Conservation (phyloP, 2,113 vertebrate genomes). For the Aleadryas rufinucha region DNA sequence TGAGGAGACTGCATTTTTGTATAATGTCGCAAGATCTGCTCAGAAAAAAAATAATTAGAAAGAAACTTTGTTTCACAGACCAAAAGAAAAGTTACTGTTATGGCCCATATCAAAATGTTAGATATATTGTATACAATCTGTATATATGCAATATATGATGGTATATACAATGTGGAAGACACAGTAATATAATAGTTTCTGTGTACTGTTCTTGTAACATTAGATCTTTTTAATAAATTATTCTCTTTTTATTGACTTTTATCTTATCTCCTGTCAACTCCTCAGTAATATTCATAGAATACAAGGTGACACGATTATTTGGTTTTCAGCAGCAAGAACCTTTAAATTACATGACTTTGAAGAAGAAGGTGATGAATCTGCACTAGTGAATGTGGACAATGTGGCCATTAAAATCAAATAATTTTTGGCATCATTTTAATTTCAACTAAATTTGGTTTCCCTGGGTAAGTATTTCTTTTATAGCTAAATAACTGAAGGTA, state of each 20-base stretch:
- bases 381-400: not conserved
- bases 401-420: not conserved
- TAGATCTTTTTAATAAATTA: constrained; percentile 85
- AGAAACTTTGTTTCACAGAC: constrained; percentile 62
- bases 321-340: not conserved
- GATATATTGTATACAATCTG: constrained; percentile 76
- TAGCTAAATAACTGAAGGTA: not conserved
- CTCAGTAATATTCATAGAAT: not conserved
- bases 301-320: not conserved
- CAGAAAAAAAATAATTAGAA: not conserved
- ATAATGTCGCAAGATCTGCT: constrained; percentile 42
- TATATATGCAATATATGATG: constrained; percentile 80
- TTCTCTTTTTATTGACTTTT: constrained; percentile 84
- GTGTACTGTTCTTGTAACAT: constrained; percentile 82
- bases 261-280: constrained; percentile 73
- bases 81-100: constrained; percentile 60
- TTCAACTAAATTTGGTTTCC: not conserved
- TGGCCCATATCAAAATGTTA: constrained; percentile 64
- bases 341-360: not conserved
- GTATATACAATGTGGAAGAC: constrained; percentile 75
- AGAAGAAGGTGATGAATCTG: not conserved
- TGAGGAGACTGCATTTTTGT: constrained; percentile 79
- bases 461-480: not conserved
- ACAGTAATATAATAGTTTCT: constrained; percentile 79
- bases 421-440: not conserved